Conservation (phyloP, 1,140 invertebrate species). For the Pinna nobilis region DNA sequence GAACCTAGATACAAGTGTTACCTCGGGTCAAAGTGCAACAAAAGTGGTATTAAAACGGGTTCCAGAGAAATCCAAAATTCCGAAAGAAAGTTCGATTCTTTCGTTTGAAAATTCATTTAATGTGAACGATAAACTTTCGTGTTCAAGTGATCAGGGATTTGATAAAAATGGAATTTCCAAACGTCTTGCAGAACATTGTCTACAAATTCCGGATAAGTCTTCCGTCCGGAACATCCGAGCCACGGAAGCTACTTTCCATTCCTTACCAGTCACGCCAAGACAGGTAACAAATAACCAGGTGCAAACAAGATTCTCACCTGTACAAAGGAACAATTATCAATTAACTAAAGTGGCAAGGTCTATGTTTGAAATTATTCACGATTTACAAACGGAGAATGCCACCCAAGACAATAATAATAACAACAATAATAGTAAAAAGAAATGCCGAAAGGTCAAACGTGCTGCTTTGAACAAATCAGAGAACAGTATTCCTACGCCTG, state of each 20-base stretch:
- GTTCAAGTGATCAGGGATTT: too few relatives aligned
- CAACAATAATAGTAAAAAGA: conserved; percentile 27
- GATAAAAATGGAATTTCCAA: too few relatives aligned
- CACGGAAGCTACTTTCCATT: conserved; percentile 6
- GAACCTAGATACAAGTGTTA: neutral
- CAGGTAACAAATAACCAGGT: neutral
- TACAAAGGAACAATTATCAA: conserved; percentile 56
- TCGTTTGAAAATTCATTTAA: too few relatives aligned
- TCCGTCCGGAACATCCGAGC: conserved; percentile 15
- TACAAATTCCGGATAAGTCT: conserved; percentile 10
- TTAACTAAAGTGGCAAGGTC: conserved; percentile 57
- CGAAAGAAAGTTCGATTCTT: too few relatives aligned
- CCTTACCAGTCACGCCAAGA: conserved; percentile 8
- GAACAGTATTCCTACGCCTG: too few relatives aligned
- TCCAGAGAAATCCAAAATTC: too few relatives aligned
- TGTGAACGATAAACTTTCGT: too few relatives aligned
- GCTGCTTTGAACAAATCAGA: conserved; percentile 4
- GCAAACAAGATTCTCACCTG: conserved; percentile 40
- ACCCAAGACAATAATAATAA: conserved; percentile 29
- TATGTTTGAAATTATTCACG: conserved; percentile 62
- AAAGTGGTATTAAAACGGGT: too few relatives aligned
- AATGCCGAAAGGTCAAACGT: conserved; percentile 19
- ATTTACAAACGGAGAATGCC: conserved; percentile 51
- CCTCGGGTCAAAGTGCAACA: too few relatives aligned
- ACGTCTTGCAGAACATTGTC: neutral